Evolutionary conservation across 2,797 vertebrate species (phyloP), one percentile per base, ranked within the genome.

Genomic region (Pipistrellus pipistrellus): DNA sequence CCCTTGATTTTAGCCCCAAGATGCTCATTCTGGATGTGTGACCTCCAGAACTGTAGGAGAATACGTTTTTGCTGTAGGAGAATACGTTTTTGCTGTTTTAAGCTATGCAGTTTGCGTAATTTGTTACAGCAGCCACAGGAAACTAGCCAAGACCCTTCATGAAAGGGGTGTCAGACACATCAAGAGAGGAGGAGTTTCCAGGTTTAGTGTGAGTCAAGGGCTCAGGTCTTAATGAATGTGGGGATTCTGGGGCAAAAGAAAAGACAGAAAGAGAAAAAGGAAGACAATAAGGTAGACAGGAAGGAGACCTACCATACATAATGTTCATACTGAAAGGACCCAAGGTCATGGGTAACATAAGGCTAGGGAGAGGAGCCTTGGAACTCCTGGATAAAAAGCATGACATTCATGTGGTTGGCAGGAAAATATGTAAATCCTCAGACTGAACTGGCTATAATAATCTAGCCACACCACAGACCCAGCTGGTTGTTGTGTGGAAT

Each of bases 1-100:
- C 0, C 25, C 32, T 53, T 21, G 30, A 18, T 13, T 4, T 30
- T 4, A 30, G 44, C n/a, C 59, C n/a, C 0, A 0, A 1, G n/a
- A 55, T 21, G 17, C 2, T 7, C 30, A 1, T 3, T 25, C 10
- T 1, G 1, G 51, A 72, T 27, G 10, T 32, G 46, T 21, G 21
- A 48, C 4, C 38, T n/a, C 51, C 27, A 3, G 23, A 35, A 21
- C n/a, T 2, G 3, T 8, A 2, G 21, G 15, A 55, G 64, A 84
- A 71, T 13, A 23, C 6, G 3, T 5, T 15, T 20, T 44, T 27
- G 23, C 23, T 18, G 3, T 48, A 2, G 21, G 15, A 55, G 64
- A 84, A 71, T 13, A 23, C 6, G 3, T 5, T 15, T 20, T 44
- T 27, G 23, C 23, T 18, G 3, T 48, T 38, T 27, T 11, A 1